Base-by-base conservation (phyloP, 1,140 invertebrate species). In the Drosophila albomicans region DNA sequence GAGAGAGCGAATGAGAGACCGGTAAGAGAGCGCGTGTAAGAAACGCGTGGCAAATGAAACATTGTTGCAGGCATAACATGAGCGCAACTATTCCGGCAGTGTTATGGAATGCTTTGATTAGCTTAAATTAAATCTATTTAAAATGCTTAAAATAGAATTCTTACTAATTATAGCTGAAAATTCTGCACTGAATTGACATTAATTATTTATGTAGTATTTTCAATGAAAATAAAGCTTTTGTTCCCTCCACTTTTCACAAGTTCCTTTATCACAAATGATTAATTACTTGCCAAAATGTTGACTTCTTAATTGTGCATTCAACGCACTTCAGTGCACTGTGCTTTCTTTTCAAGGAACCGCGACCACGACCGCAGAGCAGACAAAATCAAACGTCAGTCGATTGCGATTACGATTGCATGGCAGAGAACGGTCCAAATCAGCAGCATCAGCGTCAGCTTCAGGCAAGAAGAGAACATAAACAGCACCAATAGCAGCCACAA, bases 21-120 rank as follows among this genome's bases (percentile, higher is more conserved):
- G 62, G 62, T 32, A 43, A 65, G 38, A 72, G 69, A 49, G 56
- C 1, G 15, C 6, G 63, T 25, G 10, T 51, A 68, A 5, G 67
- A 56, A 79, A 82, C 58, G 71, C n/a, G 25, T 76, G 75, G 72
- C 41, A 75, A 43, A 3, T 56, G 70, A 13, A 82, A 76, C 73
- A 70, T 71, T 69, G 73, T 54, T 71, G 67, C 64, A 61, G 57
- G 30, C 65, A 13, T 46, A 13, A 56, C 20, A 15, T 57, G 6
- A 45, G 11, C 35, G 41, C 38, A 78, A 84, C 81, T 71, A 80
- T 77, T 73, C 32, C 30, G 28, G 28, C 57, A 51, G 32, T 51
- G 58, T 43, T 51, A 43, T 49, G 72, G 43, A 68, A 68, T 75
- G 67, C 16, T 46, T 63, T 32, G 30, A 52, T 65, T 54, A 41